Percentiles rank a stretch among this genome's conserved stretches.
Evolutionary conservation across 2,797 vertebrate species (phyloP).

Genomic region (Diplodus puntazzo): DNA sequence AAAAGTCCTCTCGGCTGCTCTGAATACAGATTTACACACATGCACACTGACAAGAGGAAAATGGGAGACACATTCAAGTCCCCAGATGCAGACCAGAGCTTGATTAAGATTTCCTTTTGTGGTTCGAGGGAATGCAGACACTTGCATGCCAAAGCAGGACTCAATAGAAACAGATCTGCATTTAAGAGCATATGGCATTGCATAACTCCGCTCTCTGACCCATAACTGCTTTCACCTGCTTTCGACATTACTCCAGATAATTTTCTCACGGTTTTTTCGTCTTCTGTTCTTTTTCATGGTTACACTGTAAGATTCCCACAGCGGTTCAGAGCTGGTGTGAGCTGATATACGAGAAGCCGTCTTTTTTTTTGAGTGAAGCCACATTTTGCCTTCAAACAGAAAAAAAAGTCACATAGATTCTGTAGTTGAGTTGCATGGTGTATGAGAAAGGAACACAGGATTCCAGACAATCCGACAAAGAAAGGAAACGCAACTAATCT

Average conservation of each 20-base stretch:
- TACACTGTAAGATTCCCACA: background rate
- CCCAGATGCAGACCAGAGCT: constrained; percentile 32
- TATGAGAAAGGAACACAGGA: background rate
- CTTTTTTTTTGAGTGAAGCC: background rate
- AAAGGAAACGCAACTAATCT: too few species aligned
- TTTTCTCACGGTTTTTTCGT: background rate
- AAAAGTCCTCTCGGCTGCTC: constrained; percentile 2
- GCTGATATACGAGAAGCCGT: background rate
- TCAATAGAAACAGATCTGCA: constrained; percentile 24
- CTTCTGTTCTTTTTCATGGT: background rate
- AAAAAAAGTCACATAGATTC: background rate
- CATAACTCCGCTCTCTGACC: constrained; percentile 20
- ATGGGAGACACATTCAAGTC: constrained; percentile 14
- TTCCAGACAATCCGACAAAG: background rate
- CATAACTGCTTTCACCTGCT: constrained; percentile 25
- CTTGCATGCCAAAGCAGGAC: background rate
- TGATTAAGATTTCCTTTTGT: constrained; percentile 21
- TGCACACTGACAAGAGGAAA: background rate
- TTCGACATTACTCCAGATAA: background rate
- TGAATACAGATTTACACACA: constrained; percentile 4
- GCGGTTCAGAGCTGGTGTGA: background rate
- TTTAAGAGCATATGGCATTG: constrained; percentile 39
- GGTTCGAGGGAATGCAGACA: constrained; percentile 8
- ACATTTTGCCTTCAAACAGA: too few species aligned
- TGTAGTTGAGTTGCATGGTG: background rate